These are phyloP conservation scores for Rhea americana DNA, from an alignment of 2,113 vertebrate genomes.

Conservation along the genomic window DNA sequence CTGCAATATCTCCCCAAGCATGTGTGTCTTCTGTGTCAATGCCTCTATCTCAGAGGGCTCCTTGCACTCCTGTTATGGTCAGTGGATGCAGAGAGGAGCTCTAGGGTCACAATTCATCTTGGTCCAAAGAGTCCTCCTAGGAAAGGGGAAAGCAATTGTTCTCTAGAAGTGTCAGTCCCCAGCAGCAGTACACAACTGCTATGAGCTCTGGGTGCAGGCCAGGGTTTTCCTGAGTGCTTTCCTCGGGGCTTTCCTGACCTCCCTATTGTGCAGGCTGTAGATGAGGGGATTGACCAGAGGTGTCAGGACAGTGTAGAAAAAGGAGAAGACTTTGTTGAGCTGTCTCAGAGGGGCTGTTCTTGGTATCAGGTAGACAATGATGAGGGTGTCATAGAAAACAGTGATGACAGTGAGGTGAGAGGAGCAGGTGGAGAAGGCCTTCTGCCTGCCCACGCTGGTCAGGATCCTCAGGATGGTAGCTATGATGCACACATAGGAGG, in stretches of 20 bases:
- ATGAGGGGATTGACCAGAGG: slow-evolving; percentile 40
- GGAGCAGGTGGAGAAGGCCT: slow-evolving; percentile 30
- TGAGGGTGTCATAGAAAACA: slow-evolving; percentile 7
- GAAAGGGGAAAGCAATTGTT: too few species aligned
- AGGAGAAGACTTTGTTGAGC: background rate
- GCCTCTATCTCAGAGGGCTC: too few species aligned
- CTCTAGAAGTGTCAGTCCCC: too few species aligned
- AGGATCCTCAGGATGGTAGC: background rate
- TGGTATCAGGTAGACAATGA: slow-evolving; percentile 13
- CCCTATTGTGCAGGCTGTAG: slow-evolving; percentile 7
- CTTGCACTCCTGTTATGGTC: too few species aligned
- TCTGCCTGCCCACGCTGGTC: background rate
- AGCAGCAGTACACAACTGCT: too few species aligned
- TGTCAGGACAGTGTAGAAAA: background rate
- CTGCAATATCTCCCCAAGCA: too few species aligned
- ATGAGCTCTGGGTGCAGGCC: background rate
- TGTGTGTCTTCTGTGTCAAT: too few species aligned
- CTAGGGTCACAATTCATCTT: too few species aligned
- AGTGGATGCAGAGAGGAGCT: too few species aligned
- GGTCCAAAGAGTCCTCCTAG: too few species aligned
- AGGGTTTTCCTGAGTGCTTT: background rate
- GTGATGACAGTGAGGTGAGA: slow-evolving; percentile 4
- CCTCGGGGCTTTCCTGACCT: background rate
- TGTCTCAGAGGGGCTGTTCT: background rate
- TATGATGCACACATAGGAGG: slow-evolving; percentile 21